Conservation (phyloP, 2,797 vertebrate genomes). For the Sebastes melanostomus region DNA sequence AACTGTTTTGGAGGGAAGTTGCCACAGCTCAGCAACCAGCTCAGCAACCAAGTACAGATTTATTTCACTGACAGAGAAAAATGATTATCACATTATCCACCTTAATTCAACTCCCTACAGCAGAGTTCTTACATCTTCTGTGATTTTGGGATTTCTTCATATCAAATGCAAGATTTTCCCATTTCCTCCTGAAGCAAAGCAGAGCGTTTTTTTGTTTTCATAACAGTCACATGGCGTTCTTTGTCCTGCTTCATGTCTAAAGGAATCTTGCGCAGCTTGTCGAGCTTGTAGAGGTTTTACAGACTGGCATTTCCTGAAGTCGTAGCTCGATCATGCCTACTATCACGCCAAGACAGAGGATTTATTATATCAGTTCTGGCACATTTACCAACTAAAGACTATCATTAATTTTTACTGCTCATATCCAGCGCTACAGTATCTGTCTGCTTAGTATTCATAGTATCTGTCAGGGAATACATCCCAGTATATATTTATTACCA, state of each 20-base stretch:
- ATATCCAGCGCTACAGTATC: background rate
- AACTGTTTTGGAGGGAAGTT: background rate
- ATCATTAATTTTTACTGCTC: background rate
- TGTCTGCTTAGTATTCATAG: background rate
- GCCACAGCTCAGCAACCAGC: background rate
- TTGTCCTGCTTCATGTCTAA: background rate
- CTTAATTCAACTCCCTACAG: background rate
- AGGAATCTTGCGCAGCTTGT: constrained; percentile 24
- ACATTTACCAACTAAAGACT: background rate
- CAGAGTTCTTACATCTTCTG: background rate
- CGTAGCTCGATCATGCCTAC: background rate
- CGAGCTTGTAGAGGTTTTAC: background rate
- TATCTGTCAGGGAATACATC: background rate
- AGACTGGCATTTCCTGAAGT: background rate
- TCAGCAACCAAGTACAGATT: background rate
- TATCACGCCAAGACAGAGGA: background rate
- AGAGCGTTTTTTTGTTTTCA: background rate
- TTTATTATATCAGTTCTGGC: background rate
- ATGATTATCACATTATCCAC: background rate
- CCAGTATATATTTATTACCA: background rate
- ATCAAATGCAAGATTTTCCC: background rate
- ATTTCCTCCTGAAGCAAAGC: background rate
- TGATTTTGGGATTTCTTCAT: background rate
- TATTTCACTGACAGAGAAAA: background rate
- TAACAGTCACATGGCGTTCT: background rate